Conservation (phyloP, 2,888 invertebrate genomes). For the Fragum whitleyi region DNA sequence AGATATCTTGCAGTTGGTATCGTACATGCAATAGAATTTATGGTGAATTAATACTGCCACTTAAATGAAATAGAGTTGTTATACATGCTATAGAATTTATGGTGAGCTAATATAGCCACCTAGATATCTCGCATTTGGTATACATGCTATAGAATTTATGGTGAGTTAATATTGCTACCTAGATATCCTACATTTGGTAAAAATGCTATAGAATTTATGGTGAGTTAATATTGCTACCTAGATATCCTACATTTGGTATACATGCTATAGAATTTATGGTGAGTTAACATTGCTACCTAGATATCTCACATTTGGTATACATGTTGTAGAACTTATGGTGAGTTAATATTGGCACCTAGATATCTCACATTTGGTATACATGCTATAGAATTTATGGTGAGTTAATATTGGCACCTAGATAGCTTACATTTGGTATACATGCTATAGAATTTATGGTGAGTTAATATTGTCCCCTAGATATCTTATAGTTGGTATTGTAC, state of each 20-base stretch:
- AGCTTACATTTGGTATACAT: slow-evolving; percentile 77
- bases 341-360: slow-evolving; percentile 65
- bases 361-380: slow-evolving; percentile 77
- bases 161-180: slow-evolving; percentile 61
- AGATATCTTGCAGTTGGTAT: too few relatives aligned
- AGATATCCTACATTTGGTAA: too few relatives aligned
- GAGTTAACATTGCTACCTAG: slow-evolving; percentile 24
- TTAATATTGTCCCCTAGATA: background rate
- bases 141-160: slow-evolving; percentile 75
- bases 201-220: too few relatives aligned
- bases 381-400: slow-evolving; percentile 76
- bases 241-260: slow-evolving; percentile 72
- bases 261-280: slow-evolving; percentile 79
- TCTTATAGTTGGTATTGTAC: too few relatives aligned
- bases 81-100: slow-evolving; percentile 74
- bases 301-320: too few relatives aligned
- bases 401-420: slow-evolving; percentile 58
- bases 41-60: too few relatives aligned
- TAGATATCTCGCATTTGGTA: slow-evolving; percentile 72
- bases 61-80: slow-evolving; percentile 70
- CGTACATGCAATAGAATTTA: too few relatives aligned
- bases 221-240: slow-evolving; percentile 48
- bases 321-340: too few relatives aligned
- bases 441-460: slow-evolving; percentile 76
- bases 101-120: slow-evolving; percentile 78